Base-by-base conservation (phyloP, 1,140 invertebrate species). In the Pseudoatta argentina region DNA sequence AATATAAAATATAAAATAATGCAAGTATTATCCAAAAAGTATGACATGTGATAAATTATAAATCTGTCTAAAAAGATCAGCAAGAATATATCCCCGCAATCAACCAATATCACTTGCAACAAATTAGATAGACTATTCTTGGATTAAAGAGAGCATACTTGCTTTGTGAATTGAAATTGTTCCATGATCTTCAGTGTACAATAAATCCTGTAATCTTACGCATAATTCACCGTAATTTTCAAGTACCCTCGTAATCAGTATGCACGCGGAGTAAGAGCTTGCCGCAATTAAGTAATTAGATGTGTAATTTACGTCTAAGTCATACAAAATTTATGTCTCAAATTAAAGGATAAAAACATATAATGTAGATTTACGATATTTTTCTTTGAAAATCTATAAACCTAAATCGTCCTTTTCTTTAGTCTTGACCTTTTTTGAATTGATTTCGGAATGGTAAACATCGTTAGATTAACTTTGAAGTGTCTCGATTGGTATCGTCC, bases 131-230 rank as follows among this genome's bases (percentile, higher is more conserved):
- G 55, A 24, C 8, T 73, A 83, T 83, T 83, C 72, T 83, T 44
- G 55, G 24, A 18, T 51, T 4, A 51, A 82, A 71, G 67, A 72
- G 39, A 82, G 78, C 72, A 34, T n/a, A 21, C 55, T 82, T 55
- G 55, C 34, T 71, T 51, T 39, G 79, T 27, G 55, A 73, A 73
- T 83, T 73, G 67, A 73, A 83, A 83, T 27, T 83, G 67, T 82
- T 67, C 10, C 78, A 44, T 44, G 57, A 39, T 44, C 34, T 59
- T 59, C 12, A 71, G 27, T 24, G 55, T 73, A 48, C 73, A 79
- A 79, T 79, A 61, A 73, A 83, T 82, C 59, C 12, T 48, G n/a
- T n/a, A 34, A 30, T 27, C 44, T 79, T n/a, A 16, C 66, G 12
- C 24, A 72, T 83, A 61, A 83, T 27, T 73, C n/a, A 51, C 30